A percentile compares a stretch with the other conserved stretches of the same genome.
These are phyloP conservation scores for Penaeus japonicus DNA, from an alignment of 1,140 invertebrate species.

Conservation along the genomic window DNA sequence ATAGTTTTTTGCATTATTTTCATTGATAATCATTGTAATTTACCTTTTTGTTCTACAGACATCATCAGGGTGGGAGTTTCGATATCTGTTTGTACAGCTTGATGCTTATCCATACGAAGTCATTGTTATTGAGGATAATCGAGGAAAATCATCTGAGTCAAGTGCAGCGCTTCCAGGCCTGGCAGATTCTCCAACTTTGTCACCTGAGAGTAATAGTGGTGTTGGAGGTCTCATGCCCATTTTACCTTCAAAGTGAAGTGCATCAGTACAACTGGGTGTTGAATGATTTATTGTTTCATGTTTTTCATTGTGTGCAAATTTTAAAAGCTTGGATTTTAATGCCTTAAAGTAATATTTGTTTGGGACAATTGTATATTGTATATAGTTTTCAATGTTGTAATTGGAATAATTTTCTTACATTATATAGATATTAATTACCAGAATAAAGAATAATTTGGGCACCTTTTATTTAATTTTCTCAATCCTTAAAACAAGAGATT, in stretches of 20 bases:
- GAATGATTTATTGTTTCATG: neutral
- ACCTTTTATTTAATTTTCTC: too few species aligned
- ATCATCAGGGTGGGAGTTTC: slow-evolving; percentile 78
- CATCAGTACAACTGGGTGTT: neutral
- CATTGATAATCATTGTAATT: neutral
- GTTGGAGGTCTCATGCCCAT: slow-evolving; percentile 22
- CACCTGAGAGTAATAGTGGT: neutral
- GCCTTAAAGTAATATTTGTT: too few species aligned
- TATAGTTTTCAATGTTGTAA: too few species aligned
- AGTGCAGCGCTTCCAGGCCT: neutral
- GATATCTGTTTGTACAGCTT: slow-evolving; percentile 83
- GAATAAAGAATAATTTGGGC: too few species aligned
- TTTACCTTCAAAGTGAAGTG: slow-evolving; percentile 11
- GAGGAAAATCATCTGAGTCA: slow-evolving; percentile 24
- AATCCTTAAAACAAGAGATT: too few species aligned
- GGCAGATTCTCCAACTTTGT: neutral
- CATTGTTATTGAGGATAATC: slow-evolving; percentile 55
- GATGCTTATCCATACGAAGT: slow-evolving; percentile 73
- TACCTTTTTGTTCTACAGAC: slow-evolving; percentile 73
- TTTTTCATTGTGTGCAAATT: too few species aligned
- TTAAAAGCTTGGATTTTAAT: too few species aligned
- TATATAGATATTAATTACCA: too few species aligned
- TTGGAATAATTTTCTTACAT: too few species aligned
- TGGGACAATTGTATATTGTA: too few species aligned
- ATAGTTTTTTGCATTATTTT: neutral